Base-by-base conservation (phyloP, 2,888 invertebrate genomes). In the Apodemia hepburni region DNA sequence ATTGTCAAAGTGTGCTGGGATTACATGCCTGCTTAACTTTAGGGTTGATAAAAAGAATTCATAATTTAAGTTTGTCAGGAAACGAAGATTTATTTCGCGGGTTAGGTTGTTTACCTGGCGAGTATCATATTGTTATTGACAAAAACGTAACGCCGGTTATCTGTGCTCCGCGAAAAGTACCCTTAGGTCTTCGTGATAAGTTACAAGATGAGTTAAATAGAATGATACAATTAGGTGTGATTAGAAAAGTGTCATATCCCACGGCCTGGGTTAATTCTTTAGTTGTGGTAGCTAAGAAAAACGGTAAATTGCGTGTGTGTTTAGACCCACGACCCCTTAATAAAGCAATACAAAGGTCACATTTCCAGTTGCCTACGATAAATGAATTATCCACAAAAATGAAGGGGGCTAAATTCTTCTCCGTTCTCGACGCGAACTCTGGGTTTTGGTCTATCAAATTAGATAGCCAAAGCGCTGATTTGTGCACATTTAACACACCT, bases 361-460 rank as follows among this genome's bases (percentile, higher is more conserved):
- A 68, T 58, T 70, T 61, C 47, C 63, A 61, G 22, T 47, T 69
- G 18, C 71, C 69, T 2, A 71, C 70, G 3, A n/a, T 73, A 12
- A 61, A 42, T n/a, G 70, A 70, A 22, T 33, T 73, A n/a, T 63
- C 67, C 0, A 47, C 66, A 0, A 64, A 63, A n/a, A 45, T 69
- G 15, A 27, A 58, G 9, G 69, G 68, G 11, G 69, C 62, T 5
- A 27, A 17, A 35, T 69, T 63, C 59, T 68, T 66, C 61, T 63
- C 61, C 8, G 66, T 65, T 51, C 49, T 72, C 22, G 71, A 72
- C 49, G 71, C 69, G 3, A 64, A 61, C 9, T 68, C 65, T n/a
- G 69, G 69, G 2, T 74, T 70, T 51, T 73, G 72, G 72, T 60
- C 61, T 45, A 33, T 69, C 0, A 29, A 67, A 12, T n/a, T 71